Conservation (phyloP, 2,113 vertebrate genomes). For the Fukomys damarensis region DNA sequence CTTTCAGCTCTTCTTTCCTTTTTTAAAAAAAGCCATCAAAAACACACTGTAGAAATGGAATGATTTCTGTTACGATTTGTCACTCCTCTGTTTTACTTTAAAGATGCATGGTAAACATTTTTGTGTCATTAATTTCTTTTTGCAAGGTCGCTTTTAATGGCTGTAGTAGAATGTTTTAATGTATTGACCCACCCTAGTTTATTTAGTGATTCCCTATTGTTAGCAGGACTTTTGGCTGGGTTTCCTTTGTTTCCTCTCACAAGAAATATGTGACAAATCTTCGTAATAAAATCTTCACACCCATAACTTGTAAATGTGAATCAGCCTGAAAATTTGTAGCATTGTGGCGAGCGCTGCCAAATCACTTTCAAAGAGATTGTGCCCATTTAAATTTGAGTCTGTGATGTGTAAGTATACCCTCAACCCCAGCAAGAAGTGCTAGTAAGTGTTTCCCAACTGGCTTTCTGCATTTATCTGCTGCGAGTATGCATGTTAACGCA, state of each 20-base stretch:
- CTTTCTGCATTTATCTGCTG: not conserved
- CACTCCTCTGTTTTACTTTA: constrained; percentile 1
- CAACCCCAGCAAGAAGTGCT: not conserved
- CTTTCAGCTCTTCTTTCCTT: not conserved
- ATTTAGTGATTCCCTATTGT: not conserved
- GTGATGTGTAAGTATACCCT: not conserved
- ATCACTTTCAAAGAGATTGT: not conserved
- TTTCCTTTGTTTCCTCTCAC: not conserved
- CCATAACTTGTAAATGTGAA: not conserved
- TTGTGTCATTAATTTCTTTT: not conserved
- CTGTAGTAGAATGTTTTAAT: not conserved
- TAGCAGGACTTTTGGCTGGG: not conserved
- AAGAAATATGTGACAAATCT: not conserved
- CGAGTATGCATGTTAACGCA: not conserved
- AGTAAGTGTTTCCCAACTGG: not conserved
- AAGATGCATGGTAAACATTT: not conserved
- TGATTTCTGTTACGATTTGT: not conserved
- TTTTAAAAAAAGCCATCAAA: not conserved
- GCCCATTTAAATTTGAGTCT: not conserved
- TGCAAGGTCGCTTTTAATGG: not conserved
- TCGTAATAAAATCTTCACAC: not conserved
- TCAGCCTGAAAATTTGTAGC: not conserved
- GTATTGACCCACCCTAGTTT: not conserved
- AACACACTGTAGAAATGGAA: not conserved
- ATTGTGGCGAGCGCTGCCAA: not conserved